Base-by-base conservation (phyloP, 2,113 vertebrate species). In the Oryzias celebensis region DNA sequence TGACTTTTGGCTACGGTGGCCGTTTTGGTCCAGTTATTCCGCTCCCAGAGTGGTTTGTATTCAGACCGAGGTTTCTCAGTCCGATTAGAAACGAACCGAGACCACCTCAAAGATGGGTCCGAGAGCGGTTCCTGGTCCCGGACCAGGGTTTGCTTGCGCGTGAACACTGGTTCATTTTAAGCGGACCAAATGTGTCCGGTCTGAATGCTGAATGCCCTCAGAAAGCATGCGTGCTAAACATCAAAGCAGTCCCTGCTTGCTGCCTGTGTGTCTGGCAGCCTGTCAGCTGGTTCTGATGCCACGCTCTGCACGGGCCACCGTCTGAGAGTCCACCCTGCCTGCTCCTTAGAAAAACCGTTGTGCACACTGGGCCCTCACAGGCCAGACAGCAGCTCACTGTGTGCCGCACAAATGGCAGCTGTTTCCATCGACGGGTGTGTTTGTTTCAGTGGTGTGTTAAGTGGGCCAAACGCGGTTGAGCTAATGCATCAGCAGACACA, bases 401-500 rank as follows among this genome's bases (percentile, higher is more conserved):
- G 26, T 17, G 49, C 49, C 23, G 69, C 44, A 56, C 58, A 81
- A 69, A 78, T 75, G 58, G 52, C 8, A n/a, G 64, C 63, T 78
- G 70, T 70, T 54, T 78, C 72, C 71, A 76, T 68, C 71, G 80
- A 83, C 46, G 71, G 64, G 51, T 2, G 2, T 81, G 85, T 89
- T 86, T 83, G 78, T 81, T 85, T 69, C 68, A 71, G 62, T 67
- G 60, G 58, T 58, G 61, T 65, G 77, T 81, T 84, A 79, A 85
- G 70, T 72, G 75, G 81, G 75, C 66, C 54, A 10, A 64, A 55
- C 55, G 47, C 17, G 52, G 79, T 66, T 4, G 12, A 44, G 23
- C 65, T 85, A 87, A 88, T 82, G 81, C 71, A 74, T 75, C n/a
- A 61, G 65, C 71, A 78, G 85, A 84, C 81, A 58, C 48, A 15